A percentile compares a stretch with the other conserved stretches of the same genome.
These are phyloP conservation scores for Chloroceryle aenea DNA, from an alignment of 2,113 vertebrate genomes.

Conservation along the genomic window DNA sequence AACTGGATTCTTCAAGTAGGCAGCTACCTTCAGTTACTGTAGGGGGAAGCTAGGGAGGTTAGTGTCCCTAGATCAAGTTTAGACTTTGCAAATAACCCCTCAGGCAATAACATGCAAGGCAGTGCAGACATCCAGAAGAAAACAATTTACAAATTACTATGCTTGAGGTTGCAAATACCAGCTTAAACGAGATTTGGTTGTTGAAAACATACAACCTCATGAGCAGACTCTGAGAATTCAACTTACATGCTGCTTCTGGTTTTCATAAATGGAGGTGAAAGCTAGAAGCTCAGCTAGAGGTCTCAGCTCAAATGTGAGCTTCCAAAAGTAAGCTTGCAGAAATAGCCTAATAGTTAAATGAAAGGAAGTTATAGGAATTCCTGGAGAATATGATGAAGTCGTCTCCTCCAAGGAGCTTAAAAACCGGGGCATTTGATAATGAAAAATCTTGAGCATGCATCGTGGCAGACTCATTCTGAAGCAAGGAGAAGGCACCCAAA, in stretches of 20 bases:
- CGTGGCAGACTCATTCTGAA: neutral
- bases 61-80: neutral
- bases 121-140: constrained; percentile 31
- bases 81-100: constrained; percentile 8
- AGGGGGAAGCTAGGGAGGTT: neutral
- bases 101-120: neutral
- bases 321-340: neutral
- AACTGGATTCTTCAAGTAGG: neutral
- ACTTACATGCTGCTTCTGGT: neutral
- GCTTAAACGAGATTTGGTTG: constrained; percentile 13
- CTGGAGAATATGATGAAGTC: neutral
- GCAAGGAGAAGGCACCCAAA: neutral
- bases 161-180: constrained; percentile 22
- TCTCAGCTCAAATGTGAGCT: neutral
- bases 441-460: neutral
- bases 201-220: constrained; percentile 26
- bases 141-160: constrained; percentile 23
- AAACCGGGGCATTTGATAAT: neutral
- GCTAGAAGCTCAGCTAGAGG: neutral
- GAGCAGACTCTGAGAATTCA: neutral
- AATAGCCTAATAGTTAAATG: neutral
- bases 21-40: neutral
- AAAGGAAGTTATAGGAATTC: neutral
- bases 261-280: constrained; percentile 27
- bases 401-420: neutral